Percentiles rank a stretch among this genome's conserved stretches.
Conservation (phyloP, 2,888 invertebrate genomes). For the Erynnis tages region DNA sequence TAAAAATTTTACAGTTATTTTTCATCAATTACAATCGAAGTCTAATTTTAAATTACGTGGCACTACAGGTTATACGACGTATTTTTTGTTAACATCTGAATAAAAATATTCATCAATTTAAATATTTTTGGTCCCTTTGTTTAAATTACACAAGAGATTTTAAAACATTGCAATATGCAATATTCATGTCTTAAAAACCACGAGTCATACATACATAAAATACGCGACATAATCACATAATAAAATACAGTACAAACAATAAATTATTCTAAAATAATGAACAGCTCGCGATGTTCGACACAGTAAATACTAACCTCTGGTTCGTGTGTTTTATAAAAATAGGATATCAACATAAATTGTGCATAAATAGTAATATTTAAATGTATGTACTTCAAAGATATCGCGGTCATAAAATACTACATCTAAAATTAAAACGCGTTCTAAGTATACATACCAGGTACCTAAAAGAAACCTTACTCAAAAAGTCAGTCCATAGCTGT, state of each 20-base stretch:
- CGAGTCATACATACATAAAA: neutral
- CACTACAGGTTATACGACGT: neutral
- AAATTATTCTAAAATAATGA: constrained; percentile 27
- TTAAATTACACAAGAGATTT: constrained; percentile 7
- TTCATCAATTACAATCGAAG: no score
- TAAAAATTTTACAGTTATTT: no score
- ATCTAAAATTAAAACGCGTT: constrained; percentile 35
- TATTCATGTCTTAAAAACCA: constrained; percentile 1
- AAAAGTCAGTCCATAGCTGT: constrained; percentile 35
- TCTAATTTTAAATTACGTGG: no score
- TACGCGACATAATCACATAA: constrained; percentile 6
- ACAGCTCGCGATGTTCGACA: constrained; percentile 2
- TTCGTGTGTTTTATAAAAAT: neutral
- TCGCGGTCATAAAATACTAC: constrained; percentile 30
- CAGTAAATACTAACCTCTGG: constrained; percentile 4
- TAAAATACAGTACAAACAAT: constrained; percentile 17
- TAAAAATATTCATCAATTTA: constrained; percentile 21
- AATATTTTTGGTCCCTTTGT: constrained; percentile 19
- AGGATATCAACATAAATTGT: neutral
- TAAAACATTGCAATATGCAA: constrained; percentile 2
- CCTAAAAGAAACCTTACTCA: constrained; percentile 31
- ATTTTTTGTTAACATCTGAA: constrained; percentile 10
- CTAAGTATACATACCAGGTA: constrained; percentile 35
- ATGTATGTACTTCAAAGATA: neutral
- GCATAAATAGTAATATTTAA: neutral